Evolutionary conservation across 2,797 vertebrate species (phyloP).

Genomic region (Vespertilio murinus): DNA sequence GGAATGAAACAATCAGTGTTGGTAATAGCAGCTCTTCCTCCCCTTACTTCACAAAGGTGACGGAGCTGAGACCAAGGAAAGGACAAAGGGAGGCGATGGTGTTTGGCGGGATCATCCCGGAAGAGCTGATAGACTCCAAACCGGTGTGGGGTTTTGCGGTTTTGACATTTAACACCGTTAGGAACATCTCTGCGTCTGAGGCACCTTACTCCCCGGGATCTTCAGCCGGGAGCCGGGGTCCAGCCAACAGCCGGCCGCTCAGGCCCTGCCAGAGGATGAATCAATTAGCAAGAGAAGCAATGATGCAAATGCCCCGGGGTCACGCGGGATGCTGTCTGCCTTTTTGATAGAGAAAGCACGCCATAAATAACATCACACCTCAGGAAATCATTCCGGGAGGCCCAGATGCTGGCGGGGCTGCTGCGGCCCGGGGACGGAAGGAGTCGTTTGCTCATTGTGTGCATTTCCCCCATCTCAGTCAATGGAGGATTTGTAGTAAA

Average conservation of each 20-base stretch:
- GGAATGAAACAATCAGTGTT: conserved; percentile 71
- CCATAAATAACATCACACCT: conserved; percentile 79
- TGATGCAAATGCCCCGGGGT: conserved; percentile 69
- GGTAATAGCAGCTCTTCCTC: conserved; percentile 65
- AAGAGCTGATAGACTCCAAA: conserved; percentile 55
- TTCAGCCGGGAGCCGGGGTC: conserved; percentile 40
- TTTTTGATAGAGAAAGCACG: conserved; percentile 78
- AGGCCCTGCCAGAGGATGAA: conserved; percentile 67
- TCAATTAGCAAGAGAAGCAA: conserved; percentile 74
- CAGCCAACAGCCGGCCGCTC: conserved; percentile 53
- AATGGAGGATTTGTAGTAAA: conserved; percentile 80
- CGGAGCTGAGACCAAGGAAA: conserved; percentile 66
- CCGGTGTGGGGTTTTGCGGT: conserved; percentile 24
- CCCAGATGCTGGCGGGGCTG: conserved; percentile 40
- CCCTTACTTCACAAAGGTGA: conserved; percentile 60
- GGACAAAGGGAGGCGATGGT: conserved; percentile 46
- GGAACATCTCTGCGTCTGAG: conserved; percentile 66
- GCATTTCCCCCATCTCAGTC: conserved; percentile 58
- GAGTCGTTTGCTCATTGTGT: conserved; percentile 71
- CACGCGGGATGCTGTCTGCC: conserved; percentile 75
- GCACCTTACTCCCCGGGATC: conserved; percentile 28
- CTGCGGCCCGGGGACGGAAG: conserved; percentile 67
- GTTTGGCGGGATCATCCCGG: conserved; percentile 47
- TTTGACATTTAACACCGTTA: conserved; percentile 76
- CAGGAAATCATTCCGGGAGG: conserved; percentile 75